Base-by-base conservation (phyloP, 1,140 invertebrate genomes). In the Drosophila pseudoobscura region DNA sequence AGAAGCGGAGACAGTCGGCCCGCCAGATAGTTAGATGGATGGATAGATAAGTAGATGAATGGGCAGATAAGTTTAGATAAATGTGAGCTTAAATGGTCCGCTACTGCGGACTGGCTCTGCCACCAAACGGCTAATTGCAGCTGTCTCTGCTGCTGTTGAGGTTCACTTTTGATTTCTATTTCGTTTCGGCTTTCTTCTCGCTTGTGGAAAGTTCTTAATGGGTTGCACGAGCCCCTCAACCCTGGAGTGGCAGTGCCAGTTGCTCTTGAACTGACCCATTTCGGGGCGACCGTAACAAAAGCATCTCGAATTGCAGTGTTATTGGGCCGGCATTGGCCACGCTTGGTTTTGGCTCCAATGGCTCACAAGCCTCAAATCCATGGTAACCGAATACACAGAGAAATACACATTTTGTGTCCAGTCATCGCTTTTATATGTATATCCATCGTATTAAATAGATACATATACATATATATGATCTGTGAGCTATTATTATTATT, bases 321-420 rank as follows among this genome's bases (percentile, higher is more conserved):
- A 84, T 83, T 83, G 79, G 66, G 64, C 64, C 59, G 47, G 64
- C 70, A 84, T 82, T 82, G 73, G 66, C 56, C 57, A 79, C 71
- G 75, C 80, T 64, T 55, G 44, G 44, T 11, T 44, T 39, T 6
- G 29, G 6, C 29, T 9, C 31, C 8, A 35, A 35, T 35, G 8
- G 43, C 17, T 51, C 39, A 6, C 17, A 29, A 13, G 31, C 9
- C 31, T 1, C 31, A 3, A 11, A 11, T 35, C 8, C 8, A 35
- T 35, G 3, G 31, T 35, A 35, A 11, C 9, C 31, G 17, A 44
- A 57, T n/a, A 57, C 47, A 31, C 1, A 50, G 8, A 51, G 5
- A 44, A 59, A 65, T 26, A 45, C 46, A 50, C 8, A 26, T 20
- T 47, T 64, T 74, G 29, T 77, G 77, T 63, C 63, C 39, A 59